Conservation (phyloP, 2,797 vertebrate species). For the Pseudochirops corinnae region DNA sequence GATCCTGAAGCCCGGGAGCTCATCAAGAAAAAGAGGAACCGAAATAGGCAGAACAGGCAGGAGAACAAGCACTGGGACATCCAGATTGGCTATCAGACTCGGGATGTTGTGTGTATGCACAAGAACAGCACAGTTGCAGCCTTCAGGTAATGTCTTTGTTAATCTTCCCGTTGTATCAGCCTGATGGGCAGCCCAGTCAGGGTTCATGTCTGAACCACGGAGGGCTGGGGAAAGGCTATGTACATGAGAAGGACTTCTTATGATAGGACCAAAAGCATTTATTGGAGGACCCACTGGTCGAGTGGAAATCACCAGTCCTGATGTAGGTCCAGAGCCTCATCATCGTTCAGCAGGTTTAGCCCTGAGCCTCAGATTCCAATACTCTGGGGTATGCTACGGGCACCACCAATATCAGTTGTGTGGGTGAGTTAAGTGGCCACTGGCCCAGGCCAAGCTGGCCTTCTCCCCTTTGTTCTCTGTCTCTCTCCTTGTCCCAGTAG, state of each 20-base stretch:
- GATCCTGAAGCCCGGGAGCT: conserved; percentile 95
- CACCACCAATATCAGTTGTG: background rate
- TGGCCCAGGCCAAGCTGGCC: background rate
- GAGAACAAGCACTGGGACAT: conserved; percentile 97
- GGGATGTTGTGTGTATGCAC: conserved; percentile 93
- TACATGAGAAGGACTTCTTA: background rate
- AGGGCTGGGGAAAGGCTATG: background rate
- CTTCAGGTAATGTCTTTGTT: conserved; percentile 88
- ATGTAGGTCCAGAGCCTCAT: background rate
- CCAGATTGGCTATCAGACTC: conserved; percentile 95
- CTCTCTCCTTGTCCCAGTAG: background rate
- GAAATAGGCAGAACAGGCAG: conserved; percentile 94
- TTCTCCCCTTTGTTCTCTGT: background rate
- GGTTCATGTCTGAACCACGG: too few relatives aligned
- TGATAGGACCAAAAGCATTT: background rate
- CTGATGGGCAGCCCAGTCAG: background rate
- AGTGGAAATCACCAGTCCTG: background rate
- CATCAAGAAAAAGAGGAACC: conserved; percentile 95
- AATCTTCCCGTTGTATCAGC: background rate
- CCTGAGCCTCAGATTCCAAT: background rate
- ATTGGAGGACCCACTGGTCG: background rate
- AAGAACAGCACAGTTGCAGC: conserved; percentile 91
- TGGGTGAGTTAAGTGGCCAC: background rate
- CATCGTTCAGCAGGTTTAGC: background rate
- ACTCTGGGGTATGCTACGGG: background rate